A percentile compares a stretch with the other conserved stretches of the same genome.
Conservation (phyloP, 2,888 invertebrate genomes). For the Ditula angustiorana region DNA sequence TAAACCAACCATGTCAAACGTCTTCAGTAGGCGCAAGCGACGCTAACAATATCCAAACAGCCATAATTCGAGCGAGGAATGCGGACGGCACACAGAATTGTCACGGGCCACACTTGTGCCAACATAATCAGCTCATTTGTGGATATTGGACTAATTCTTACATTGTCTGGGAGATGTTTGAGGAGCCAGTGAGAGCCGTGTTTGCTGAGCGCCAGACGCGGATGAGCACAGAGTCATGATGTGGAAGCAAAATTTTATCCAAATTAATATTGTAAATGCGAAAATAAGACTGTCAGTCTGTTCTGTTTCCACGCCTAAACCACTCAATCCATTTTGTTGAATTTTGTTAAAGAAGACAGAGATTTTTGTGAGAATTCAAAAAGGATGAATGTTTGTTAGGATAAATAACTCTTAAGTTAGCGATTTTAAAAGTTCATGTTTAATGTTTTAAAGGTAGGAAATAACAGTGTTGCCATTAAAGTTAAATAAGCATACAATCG, state of each 20-base stretch:
- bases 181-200: slow-evolving; percentile 15
- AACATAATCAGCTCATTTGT: slow-evolving; percentile 67
- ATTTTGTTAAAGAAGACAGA: too few species aligned
- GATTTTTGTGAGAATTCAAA: too few species aligned
- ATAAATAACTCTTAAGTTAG: too few species aligned
- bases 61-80: slow-evolving; percentile 46
- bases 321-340: too few species aligned
- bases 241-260: neutral
- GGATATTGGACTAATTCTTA: slow-evolving; percentile 36
- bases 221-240: too few species aligned
- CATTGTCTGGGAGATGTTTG: slow-evolving; percentile 27
- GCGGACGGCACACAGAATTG: slow-evolving; percentile 53
- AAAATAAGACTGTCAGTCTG: too few species aligned
- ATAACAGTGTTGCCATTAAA: too few species aligned
- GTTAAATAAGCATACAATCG: too few species aligned
- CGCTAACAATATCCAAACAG: slow-evolving; percentile 41
- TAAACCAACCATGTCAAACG: slow-evolving; percentile 33
- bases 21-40: slow-evolving; percentile 14
- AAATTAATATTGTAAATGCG: neutral
- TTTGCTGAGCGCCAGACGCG: slow-evolving; percentile 19
- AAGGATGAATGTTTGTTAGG: too few species aligned
- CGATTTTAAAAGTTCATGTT: too few species aligned
- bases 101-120: slow-evolving; percentile 65
- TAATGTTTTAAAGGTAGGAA: too few species aligned
- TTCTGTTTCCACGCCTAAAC: too few species aligned